phyloP scores from a whole-genome alignment of 1,140 invertebrate species.

The Tetramorium simillimum region DNA sequence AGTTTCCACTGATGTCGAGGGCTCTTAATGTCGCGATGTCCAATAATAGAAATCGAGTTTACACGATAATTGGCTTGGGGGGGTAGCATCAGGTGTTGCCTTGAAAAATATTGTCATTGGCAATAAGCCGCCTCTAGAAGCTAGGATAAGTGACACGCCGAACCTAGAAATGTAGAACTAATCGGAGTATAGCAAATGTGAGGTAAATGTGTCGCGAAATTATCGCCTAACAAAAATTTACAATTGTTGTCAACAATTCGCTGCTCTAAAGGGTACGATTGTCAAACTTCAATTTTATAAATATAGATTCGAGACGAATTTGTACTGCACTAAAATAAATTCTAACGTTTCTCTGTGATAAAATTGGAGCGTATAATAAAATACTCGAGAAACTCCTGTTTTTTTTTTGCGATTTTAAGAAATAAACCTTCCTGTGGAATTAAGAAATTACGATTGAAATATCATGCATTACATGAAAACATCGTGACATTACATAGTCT shows the following conservation, averaged over 20 bases:
- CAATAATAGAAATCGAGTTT: slow-evolving; percentile 1
- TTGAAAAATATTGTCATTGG: slow-evolving; percentile 38
- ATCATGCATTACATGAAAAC: not conserved
- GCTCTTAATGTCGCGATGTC: not conserved
- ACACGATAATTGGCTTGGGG: slow-evolving; percentile 35
- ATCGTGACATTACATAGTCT: not conserved
- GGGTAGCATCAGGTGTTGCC: slow-evolving; percentile 34
- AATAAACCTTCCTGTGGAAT: not conserved
- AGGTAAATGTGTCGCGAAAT: not conserved
- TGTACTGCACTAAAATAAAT: not conserved
- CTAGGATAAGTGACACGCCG: not conserved
- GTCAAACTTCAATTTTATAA: not conserved
- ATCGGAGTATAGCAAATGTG: not conserved
- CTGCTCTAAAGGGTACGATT: not conserved
- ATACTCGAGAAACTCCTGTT: not conserved
- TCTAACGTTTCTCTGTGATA: not conserved
- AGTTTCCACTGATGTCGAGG: not conserved
- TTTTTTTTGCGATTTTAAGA: not conserved
- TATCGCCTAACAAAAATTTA: not conserved
- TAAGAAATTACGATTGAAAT: not conserved
- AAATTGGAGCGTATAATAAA: not conserved
- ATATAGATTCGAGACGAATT: not conserved
- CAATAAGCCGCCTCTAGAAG: slow-evolving; percentile 8
- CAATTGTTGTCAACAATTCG: not conserved
- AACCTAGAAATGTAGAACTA: not conserved